phyloP scores from a whole-genome alignment of 2,797 vertebrate genomes.

The Botia almorhae region DNA sequence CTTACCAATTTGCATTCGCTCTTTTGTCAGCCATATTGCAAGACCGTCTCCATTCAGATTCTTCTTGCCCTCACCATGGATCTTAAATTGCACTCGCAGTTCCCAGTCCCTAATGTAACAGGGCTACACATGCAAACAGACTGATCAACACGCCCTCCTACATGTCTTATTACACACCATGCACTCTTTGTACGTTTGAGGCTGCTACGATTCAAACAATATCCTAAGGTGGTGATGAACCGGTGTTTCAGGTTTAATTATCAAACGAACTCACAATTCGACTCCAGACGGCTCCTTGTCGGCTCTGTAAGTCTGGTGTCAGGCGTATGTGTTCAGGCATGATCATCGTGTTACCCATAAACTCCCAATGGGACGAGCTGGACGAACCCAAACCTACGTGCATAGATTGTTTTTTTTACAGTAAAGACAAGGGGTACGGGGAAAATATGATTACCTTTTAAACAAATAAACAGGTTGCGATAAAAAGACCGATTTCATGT shows the following conservation, averaged over 20 bases:
- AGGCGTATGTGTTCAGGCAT: conserved; percentile 89
- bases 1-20: conserved; percentile 90
- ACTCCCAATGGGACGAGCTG: conserved; percentile 88
- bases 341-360: conserved; percentile 89
- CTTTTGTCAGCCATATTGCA: conserved; percentile 92
- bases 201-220: background rate
- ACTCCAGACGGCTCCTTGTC: conserved; percentile 94
- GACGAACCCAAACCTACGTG: conserved; percentile 87
- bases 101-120: conserved; percentile 91
- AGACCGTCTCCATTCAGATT: conserved; percentile 92
- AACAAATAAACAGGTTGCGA: background rate
- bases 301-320: conserved; percentile 92
- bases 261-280: conserved; percentile 83
- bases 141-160: background rate
- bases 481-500: background rate
- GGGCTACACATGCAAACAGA: conserved; percentile 74
- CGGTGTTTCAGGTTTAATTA: background rate
- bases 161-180: background rate
- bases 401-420: background rate
- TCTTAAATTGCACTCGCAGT: conserved; percentile 90
- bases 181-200: background rate
- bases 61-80: conserved; percentile 91
- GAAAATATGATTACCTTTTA: background rate
- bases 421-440: background rate
- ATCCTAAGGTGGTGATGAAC: background rate